phyloP scores from a whole-genome alignment of 1,140 invertebrate species.

The Drosophila ficusphila region DNA sequence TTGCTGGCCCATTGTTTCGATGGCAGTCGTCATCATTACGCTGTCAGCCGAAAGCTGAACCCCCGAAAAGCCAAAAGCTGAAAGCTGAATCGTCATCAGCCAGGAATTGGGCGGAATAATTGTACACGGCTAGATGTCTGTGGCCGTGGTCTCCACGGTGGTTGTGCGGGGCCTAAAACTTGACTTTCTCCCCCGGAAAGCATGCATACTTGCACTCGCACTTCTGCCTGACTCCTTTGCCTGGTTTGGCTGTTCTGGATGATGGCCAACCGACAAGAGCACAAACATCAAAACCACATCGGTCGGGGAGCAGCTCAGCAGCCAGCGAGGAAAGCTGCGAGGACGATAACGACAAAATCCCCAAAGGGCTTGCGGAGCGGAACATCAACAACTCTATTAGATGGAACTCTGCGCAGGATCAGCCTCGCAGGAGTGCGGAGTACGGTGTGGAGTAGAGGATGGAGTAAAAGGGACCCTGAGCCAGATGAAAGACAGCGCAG shows the following conservation, averaged over 20 bases:
- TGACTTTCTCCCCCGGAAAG: conserved; percentile 33
- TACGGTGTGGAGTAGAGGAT: neutral
- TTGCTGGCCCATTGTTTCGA: conserved; percentile 40
- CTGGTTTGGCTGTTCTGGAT: conserved; percentile 20
- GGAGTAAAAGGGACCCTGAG: conserved; percentile 34
- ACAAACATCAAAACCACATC: conserved; percentile 79
- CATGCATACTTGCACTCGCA: conserved; percentile 37
- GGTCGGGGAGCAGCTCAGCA: conserved; percentile 30
- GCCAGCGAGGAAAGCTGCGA: conserved; percentile 23
- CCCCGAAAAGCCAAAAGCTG: conserved; percentile 38
- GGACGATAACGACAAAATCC: conserved; percentile 61
- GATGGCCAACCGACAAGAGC: conserved; percentile 50
- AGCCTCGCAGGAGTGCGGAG: conserved; percentile 4
- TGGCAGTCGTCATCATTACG: conserved; percentile 73
- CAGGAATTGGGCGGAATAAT: conserved; percentile 60
- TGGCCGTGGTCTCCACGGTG: conserved; percentile 9
- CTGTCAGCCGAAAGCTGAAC: conserved; percentile 52
- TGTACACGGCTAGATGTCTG: conserved; percentile 25
- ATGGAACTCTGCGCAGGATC: conserved; percentile 47
- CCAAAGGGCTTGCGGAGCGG: conserved; percentile 69
- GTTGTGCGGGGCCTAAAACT: conserved; percentile 33
- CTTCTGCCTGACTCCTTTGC: conserved; percentile 6
- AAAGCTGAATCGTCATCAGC: conserved; percentile 62
- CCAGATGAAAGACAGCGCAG: conserved; percentile 23
- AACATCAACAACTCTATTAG: conserved; percentile 79